Base-by-base conservation (phyloP, 2,113 vertebrate species). In the Mustelus asterias region DNA sequence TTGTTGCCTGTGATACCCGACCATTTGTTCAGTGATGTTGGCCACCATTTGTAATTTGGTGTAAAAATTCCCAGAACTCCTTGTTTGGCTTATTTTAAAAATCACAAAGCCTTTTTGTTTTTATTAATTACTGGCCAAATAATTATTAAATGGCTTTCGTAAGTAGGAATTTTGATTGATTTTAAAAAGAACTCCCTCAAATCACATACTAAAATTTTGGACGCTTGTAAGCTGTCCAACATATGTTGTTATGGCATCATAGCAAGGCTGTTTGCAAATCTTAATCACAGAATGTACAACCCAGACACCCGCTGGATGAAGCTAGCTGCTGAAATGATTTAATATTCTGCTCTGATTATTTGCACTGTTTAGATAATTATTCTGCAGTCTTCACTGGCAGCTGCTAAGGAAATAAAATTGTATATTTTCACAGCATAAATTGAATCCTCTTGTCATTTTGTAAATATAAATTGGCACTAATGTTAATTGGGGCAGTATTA, bases 321-420 rank as follows among this genome's bases (percentile, higher is more conserved):
- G 94, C 7, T 95, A 95, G 69, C 44, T 95, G 93, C 65, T 95
- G 41, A 48, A 48, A 24, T 48, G 26, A 33, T 95, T 76, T 95
- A 95, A 95, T 95, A 72, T 29, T 76, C 72, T 95, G 94, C 94
- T 72, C 94, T 72, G 94, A 95, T 95, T 95, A 95, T 33, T 95
- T 95, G 94, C 94, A 95, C 94, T 70, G 94, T 41, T 95, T 95
- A 54, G 69, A 76, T 70, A 95, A 95, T 93, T 95, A 26, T 72
- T 70, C 69, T 20, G 9, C 69, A 33, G 69, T 65, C 37, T 95
- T 95, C 67, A 95, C 94, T 72, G 41, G 94, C 69, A 95, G 69
- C 69, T 76, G 37, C 69, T 95, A 72, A 95, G 37, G 44, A 95
- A 95, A 95, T 95, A 95, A 95, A 95, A 95, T 95, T 70, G 69